Conservation (phyloP, 2,888 invertebrate species). For the Andrena fulva region DNA sequence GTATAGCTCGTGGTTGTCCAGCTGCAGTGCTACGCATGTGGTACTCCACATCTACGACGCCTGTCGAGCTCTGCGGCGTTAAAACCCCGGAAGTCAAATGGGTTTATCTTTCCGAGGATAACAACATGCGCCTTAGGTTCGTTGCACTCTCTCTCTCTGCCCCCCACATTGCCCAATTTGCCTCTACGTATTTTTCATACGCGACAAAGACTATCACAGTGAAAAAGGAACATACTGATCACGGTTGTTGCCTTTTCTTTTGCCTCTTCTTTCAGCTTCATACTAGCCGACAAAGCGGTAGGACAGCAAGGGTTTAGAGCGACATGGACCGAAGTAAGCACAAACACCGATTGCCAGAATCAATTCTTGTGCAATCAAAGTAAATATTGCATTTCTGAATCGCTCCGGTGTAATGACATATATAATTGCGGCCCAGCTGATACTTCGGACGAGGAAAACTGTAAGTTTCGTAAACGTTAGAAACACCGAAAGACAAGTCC, state of each 20-base stretch:
- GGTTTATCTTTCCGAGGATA: conserved; percentile 94
- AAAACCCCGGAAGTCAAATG: conserved; percentile 91
- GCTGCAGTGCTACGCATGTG: conserved; percentile 96
- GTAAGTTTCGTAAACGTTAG: conserved; percentile 87
- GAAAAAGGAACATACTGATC: not conserved
- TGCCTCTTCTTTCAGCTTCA: conserved; percentile 89
- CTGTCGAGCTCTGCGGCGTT: conserved; percentile 96
- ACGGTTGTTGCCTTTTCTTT: not conserved
- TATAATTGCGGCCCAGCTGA: conserved; percentile 94
- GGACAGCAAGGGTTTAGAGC: conserved; percentile 97
- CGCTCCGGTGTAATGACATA: conserved; percentile 91
- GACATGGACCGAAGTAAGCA: conserved; percentile 96
- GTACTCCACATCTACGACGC: conserved; percentile 92
- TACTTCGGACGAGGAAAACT: conserved; percentile 91
- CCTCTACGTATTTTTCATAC: not conserved
- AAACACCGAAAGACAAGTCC: conserved; percentile 50
- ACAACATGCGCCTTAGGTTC: conserved; percentile 94
- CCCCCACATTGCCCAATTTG: not conserved
- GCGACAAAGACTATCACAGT: no score
- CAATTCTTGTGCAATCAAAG: conserved; percentile 90
- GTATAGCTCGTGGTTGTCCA: conserved; percentile 93
- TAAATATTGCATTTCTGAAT: conserved; percentile 92
- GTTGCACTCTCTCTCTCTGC: conserved; percentile 6
- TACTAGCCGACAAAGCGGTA: conserved; percentile 97
- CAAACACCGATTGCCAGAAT: conserved; percentile 87